phyloP scores from a whole-genome alignment of 2,888 invertebrate genomes.

The Sinopyrophorus schimmeli region DNA sequence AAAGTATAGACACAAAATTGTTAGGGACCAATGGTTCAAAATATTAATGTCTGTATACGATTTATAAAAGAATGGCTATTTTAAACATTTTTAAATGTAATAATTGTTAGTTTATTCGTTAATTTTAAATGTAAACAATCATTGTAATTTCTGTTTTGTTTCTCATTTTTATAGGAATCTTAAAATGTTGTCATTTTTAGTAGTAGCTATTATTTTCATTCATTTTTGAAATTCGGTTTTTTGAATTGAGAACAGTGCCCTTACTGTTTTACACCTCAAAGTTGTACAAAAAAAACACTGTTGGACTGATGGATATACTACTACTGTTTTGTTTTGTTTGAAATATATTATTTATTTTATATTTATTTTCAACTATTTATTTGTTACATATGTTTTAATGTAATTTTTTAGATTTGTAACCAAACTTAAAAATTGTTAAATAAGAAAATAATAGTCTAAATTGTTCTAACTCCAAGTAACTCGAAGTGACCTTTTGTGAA shows the following conservation, averaged over 20 bases:
- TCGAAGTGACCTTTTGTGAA: constrained; percentile 55
- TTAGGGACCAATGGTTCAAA: constrained; percentile 32
- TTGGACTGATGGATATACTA: constrained; percentile 45
- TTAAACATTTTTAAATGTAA: no score
- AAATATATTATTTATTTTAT: constrained; percentile 53
- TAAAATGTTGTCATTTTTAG: no score
- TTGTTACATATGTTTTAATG: constrained; percentile 26
- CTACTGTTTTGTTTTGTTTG: constrained; percentile 48
- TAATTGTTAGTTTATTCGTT: no score
- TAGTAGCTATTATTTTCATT: no score
- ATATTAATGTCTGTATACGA: constrained; percentile 26
- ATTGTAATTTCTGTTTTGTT: no score
- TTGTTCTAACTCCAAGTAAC: constrained; percentile 47
- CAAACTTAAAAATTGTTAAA: constrained; percentile 40
- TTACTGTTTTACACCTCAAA: constrained; percentile 8
- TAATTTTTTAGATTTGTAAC: constrained; percentile 39
- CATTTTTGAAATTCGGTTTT: constrained; percentile 2
- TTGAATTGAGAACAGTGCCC: no score
- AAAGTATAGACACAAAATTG: constrained; percentile 23
- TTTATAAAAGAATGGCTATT: constrained; percentile 14
- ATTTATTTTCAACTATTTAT: constrained; percentile 44
- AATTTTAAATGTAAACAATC: no score
- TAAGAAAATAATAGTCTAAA: constrained; percentile 33
- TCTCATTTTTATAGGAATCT: constrained; percentile 1
- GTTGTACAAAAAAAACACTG: constrained; percentile 36